Evolutionary conservation across 2,888 invertebrate species (phyloP).

Genomic region (Polydrusus cervinus): DNA sequence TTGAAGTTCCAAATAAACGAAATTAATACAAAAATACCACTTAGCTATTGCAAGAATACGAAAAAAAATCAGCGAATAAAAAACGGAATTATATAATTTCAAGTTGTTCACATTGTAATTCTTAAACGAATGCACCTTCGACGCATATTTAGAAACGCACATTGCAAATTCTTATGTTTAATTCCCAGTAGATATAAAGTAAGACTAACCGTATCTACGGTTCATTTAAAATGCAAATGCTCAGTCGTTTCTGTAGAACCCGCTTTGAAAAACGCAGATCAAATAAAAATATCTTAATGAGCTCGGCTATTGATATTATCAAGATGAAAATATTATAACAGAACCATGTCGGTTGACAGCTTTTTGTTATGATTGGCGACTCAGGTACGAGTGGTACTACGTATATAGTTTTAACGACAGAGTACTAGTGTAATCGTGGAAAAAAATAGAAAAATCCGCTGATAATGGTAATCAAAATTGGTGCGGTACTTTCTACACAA

Average conservation of each 20-base stretch:
- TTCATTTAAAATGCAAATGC: constrained; percentile 41
- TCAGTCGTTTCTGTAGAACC: constrained; percentile 28
- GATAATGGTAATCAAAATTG: too few species aligned
- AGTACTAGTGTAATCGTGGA: too few species aligned
- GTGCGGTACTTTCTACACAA: too few species aligned
- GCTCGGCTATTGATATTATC: constrained; percentile 27
- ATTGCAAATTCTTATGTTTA: constrained; percentile 26
- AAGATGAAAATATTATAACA: constrained; percentile 38
- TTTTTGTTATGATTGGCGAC: constrained; percentile 29
- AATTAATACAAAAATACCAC: too few species aligned
- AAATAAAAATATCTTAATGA: constrained; percentile 42
- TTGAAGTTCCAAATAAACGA: too few species aligned
- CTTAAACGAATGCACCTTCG: neutral
- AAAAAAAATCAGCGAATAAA: neutral
- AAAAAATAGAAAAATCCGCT: too few species aligned
- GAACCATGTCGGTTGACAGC: constrained; percentile 29
- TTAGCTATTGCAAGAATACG: too few species aligned
- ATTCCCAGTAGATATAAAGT: constrained; percentile 23
- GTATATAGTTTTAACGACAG: neutral
- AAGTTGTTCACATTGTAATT: neutral
- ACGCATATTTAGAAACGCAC: constrained; percentile 13
- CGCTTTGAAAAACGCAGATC: constrained; percentile 17
- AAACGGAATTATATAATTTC: neutral
- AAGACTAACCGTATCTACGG: constrained; percentile 7
- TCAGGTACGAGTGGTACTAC: constrained; percentile 26